Conservation (phyloP, 2,113 vertebrate genomes). For the Zootoca vivipara region DNA sequence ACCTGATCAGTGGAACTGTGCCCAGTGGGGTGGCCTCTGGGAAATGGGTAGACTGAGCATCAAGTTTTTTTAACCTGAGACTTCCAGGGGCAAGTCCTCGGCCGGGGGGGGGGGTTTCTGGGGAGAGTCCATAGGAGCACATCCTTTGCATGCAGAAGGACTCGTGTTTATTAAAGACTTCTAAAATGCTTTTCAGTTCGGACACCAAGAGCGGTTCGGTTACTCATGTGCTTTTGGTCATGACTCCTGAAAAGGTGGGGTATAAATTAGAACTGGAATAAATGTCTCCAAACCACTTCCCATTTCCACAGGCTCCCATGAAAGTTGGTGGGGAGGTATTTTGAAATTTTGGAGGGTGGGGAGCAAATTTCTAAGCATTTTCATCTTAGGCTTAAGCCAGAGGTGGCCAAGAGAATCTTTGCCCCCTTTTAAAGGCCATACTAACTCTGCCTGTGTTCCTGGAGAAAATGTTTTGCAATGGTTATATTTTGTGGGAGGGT, state of each 20-base stretch:
- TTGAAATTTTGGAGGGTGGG: not conserved
- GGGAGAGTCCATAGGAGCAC: no score
- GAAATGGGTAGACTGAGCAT: no score
- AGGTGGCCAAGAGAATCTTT: no score
- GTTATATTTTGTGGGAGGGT: no score
- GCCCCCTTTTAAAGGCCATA: no score
- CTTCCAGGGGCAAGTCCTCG: not conserved
- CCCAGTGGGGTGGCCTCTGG: not conserved
- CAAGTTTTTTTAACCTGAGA: not conserved
- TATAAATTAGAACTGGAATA: not conserved
- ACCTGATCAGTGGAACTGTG: no score
- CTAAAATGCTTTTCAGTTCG: not conserved
- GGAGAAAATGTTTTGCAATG: no score
- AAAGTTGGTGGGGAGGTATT: not conserved
- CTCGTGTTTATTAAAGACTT: not conserved
- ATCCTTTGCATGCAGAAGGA: not conserved
- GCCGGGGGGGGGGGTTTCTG: no score
- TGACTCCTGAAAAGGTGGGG: not conserved
- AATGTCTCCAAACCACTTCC: not conserved
- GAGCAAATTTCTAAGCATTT: not conserved
- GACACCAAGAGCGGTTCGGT: not conserved
- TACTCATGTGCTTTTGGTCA: not conserved
- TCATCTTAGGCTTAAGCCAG: not conserved
- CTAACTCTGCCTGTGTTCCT: no score
- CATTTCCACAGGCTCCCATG: not conserved